Percentiles rank a stretch among this genome's conserved stretches.
phyloP scores from a whole-genome alignment of 2,797 vertebrate genomes.

The Falco biarmicus region DNA sequence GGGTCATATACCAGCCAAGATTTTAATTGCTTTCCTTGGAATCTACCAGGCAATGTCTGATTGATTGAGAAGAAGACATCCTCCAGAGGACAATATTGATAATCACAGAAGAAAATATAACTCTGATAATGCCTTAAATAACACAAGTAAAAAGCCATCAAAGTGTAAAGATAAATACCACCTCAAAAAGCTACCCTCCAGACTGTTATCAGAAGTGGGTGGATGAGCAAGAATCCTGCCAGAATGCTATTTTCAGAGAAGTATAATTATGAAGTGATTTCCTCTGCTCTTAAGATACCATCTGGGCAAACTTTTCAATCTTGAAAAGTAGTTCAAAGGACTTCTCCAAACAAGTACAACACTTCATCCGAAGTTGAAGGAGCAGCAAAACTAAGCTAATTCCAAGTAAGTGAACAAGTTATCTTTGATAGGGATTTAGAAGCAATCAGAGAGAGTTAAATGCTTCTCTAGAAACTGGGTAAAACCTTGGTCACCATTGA shows the following conservation, averaged over 20 bases:
- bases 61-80: background rate
- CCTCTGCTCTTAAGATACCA: background rate
- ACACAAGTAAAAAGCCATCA: background rate
- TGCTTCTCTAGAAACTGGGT: background rate
- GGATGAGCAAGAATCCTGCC: background rate
- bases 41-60: background rate
- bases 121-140: background rate
- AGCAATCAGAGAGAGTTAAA: background rate
- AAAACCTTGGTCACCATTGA: background rate
- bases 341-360: background rate
- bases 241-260: background rate
- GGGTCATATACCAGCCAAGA: background rate
- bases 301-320: background rate
- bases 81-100: background rate
- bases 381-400: background rate
- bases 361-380: background rate
- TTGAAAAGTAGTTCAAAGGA: background rate
- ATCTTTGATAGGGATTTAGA: background rate
- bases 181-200: background rate
- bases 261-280: slow-evolving; percentile 9
- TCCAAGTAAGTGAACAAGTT: background rate
- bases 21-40: background rate
- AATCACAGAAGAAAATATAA: background rate
- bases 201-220: background rate
- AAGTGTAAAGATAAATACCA: background rate